These are phyloP conservation scores for Merops nubicus DNA, from an alignment of 2,113 vertebrate genomes.

Conservation along the genomic window DNA sequence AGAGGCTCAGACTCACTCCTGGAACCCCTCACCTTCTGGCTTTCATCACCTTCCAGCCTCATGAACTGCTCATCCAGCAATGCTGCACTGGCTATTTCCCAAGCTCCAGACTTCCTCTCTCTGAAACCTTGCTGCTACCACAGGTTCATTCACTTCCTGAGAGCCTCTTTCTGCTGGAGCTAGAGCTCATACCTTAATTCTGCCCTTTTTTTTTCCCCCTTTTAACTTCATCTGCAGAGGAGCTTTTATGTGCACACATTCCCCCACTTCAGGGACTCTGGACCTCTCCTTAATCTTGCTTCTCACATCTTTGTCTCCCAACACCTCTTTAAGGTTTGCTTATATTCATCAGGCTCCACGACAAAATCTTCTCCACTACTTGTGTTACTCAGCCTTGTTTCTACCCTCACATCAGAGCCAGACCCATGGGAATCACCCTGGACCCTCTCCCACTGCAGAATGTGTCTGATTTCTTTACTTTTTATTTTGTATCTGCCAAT, in stretches of 20 bases:
- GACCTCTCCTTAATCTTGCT: background rate
- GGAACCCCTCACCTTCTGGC: background rate
- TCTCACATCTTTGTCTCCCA: background rate
- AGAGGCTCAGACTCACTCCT: background rate
- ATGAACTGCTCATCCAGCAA: background rate
- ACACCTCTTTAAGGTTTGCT: background rate
- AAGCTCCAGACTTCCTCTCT: background rate
- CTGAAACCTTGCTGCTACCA: background rate
- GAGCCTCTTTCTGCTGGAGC: background rate
- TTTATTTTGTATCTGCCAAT: background rate
- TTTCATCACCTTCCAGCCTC: background rate
- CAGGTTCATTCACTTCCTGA: background rate
- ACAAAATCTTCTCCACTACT: background rate
- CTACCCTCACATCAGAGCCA: background rate
- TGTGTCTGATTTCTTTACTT: background rate
- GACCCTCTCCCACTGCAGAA: background rate
- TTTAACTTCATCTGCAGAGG: background rate
- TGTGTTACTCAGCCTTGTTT: background rate
- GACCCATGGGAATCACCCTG: background rate
- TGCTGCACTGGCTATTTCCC: background rate
- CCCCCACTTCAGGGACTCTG: background rate
- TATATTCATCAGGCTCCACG: background rate
- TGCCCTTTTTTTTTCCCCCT: background rate
- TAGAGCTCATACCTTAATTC: background rate
- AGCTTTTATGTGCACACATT: background rate